Percentiles rank a stretch among this genome's conserved stretches.
Evolutionary conservation across 2,797 vertebrate genomes (phyloP).

Genomic region (Podargus strigoides): DNA sequence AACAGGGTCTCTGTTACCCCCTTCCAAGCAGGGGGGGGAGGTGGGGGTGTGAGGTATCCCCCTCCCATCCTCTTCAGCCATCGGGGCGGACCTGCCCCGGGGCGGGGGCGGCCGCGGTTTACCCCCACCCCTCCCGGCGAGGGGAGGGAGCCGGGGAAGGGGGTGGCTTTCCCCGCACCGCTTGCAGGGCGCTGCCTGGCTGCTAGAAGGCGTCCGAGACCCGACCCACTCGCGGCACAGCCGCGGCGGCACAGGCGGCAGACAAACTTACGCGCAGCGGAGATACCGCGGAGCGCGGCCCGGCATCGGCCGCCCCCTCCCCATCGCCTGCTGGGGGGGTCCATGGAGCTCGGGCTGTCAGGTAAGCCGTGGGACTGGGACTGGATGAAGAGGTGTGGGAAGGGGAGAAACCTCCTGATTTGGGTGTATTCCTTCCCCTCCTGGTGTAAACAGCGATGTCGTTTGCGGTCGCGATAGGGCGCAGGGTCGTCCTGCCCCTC

Average conservation of each 20-base stretch:
- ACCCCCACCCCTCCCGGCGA: not conserved
- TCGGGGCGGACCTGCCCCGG: not conserved
- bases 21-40: not conserved
- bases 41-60: not conserved
- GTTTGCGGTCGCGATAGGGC: not conserved
- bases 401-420: fast-evolving
- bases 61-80: not conserved
- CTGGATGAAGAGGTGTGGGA: fast-evolving
- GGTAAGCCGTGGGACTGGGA: not conserved
- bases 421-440: too few relatives aligned
- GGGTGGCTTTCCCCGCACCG: constrained; percentile 10
- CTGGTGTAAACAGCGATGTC: not conserved
- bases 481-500: constrained; percentile 37
- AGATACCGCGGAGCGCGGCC: not conserved
- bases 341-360: not conserved
- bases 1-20: not conserved
- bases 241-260: not conserved
- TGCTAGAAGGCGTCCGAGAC: constrained; percentile 51
- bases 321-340: not conserved
- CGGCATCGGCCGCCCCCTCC: not conserved
- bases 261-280: not conserved
- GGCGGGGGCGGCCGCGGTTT: not conserved
- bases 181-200: constrained; percentile 68
- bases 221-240: constrained; percentile 26
- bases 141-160: constrained; percentile 23